phyloP scores from a whole-genome alignment of 2,113 vertebrate genomes.

The Eudyptes chrysolophus region DNA sequence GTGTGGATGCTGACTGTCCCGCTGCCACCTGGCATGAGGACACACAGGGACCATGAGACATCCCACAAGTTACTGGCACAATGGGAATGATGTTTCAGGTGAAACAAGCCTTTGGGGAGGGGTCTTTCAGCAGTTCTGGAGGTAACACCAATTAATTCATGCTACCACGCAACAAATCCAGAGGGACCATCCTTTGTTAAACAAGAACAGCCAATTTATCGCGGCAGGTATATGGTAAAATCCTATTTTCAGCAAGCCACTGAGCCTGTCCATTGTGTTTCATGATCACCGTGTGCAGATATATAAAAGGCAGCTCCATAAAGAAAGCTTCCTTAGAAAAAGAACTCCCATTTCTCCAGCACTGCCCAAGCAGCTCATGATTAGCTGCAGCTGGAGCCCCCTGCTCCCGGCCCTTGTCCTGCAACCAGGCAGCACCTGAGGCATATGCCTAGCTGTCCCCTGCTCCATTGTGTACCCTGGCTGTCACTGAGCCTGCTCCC shows the following conservation, averaged over 20 bases:
- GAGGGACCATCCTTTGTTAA: neutral
- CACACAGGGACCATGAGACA: neutral
- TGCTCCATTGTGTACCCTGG: accelerated
- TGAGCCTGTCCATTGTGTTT: neutral
- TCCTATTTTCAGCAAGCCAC: neutral
- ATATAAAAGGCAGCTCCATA: neutral
- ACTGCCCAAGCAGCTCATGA: neutral
- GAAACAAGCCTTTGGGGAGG: neutral
- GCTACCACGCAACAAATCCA: neutral
- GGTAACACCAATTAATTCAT: neutral
- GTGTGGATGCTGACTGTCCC: neutral
- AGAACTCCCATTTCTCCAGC: neutral
- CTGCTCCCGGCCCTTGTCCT: neutral
- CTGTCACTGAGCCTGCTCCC: neutral
- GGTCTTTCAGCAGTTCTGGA: neutral
- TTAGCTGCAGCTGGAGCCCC: neutral
- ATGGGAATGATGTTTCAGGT: neutral
- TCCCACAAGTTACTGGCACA: neutral
- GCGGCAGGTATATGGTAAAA: neutral
- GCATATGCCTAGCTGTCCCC: neutral
- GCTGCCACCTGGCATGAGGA: accelerated
- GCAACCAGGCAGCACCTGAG: neutral
- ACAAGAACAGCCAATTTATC: neutral
- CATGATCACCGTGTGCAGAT: neutral
- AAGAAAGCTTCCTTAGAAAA: neutral